Evolutionary conservation across 2,888 invertebrate genomes (phyloP).

Genomic region (Zygothrica quintamaculata): DNA sequence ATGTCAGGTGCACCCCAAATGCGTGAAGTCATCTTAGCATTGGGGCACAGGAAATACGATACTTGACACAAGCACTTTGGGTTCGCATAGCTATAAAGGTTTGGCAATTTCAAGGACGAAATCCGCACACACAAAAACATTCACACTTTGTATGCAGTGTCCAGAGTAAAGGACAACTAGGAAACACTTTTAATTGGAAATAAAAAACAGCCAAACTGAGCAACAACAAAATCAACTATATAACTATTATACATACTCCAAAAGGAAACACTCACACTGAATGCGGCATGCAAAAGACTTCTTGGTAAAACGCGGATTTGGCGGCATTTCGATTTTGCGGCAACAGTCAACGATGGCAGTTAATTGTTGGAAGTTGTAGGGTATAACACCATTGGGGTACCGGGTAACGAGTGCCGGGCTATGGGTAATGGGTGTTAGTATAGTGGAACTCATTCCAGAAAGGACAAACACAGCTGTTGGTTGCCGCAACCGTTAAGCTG

Average conservation of each 20-base stretch:
- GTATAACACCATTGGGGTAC: not conserved
- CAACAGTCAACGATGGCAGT: constrained; percentile 44
- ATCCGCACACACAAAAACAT: not conserved
- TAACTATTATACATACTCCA: constrained; percentile 33
- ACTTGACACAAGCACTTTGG: constrained; percentile 36
- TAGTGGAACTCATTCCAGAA: not conserved
- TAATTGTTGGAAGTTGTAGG: constrained; percentile 31
- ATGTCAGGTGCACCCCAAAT: constrained; percentile 62
- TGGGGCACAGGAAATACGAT: constrained; percentile 46
- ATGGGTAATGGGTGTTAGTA: not conserved
- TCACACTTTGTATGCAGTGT: constrained; percentile 2
- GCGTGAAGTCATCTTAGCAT: constrained; percentile 71
- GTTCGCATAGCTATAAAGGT: constrained; percentile 5
- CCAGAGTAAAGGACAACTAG: constrained; percentile 26
- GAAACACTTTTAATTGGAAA: constrained; percentile 70
- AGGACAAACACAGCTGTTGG: constrained; percentile 30
- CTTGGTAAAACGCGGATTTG: constrained; percentile 32
- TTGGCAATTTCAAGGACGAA: constrained; percentile 49
- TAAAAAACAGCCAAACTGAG: constrained; percentile 12
- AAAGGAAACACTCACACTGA: constrained; percentile 31
- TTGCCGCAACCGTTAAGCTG: constrained; percentile 19
- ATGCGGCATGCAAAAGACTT: constrained; percentile 54
- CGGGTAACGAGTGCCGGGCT: too few relatives aligned
- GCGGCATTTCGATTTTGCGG: constrained; percentile 56
- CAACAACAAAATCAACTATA: constrained; percentile 7